Evolutionary conservation across 1,140 invertebrate species (phyloP).

Genomic region (Platorchestia sp.): DNA sequence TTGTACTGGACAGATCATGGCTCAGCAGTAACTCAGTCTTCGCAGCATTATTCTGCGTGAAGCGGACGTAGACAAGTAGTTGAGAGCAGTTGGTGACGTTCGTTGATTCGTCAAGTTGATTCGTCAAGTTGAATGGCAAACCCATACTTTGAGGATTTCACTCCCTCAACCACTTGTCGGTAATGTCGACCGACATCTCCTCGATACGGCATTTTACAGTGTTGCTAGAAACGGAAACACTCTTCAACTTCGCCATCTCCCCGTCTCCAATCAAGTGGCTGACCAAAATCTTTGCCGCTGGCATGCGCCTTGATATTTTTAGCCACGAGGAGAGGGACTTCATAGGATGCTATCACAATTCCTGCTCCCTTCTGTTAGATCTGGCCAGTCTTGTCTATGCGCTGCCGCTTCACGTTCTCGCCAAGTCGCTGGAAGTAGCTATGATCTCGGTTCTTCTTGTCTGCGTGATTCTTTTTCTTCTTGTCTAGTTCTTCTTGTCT

Average conservation of each 20-base stretch:
- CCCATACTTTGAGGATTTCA: constrained; percentile 36
- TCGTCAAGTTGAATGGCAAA: constrained; percentile 45
- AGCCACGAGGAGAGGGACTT: constrained; percentile 57
- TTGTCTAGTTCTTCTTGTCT: no score
- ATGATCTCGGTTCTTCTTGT: constrained; percentile 56
- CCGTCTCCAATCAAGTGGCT: constrained; percentile 57
- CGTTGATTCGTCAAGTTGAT: constrained; percentile 54
- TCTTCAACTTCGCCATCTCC: constrained; percentile 59
- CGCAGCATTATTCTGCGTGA: constrained; percentile 60
- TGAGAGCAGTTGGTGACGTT: constrained; percentile 58
- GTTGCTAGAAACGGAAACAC: constrained; percentile 37
- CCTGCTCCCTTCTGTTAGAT: constrained; percentile 58
- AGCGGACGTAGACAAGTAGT: constrained; percentile 60
- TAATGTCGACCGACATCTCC: constrained; percentile 26
- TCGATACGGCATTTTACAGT: constrained; percentile 35
- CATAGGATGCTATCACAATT: constrained; percentile 58
- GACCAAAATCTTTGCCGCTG: constrained; percentile 59
- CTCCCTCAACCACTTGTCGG: constrained; percentile 22
- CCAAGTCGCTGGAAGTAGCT: constrained; percentile 61
- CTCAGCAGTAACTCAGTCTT: constrained; percentile 61
- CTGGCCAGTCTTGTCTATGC: constrained; percentile 60
- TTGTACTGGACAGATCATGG: constrained; percentile 62
- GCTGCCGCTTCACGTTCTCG: constrained; percentile 60
- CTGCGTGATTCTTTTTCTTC: constrained; percentile 25
- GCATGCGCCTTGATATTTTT: constrained; percentile 60